Base-by-base conservation (phyloP, 2,888 invertebrate species). In the Zeuzera pyrina region DNA sequence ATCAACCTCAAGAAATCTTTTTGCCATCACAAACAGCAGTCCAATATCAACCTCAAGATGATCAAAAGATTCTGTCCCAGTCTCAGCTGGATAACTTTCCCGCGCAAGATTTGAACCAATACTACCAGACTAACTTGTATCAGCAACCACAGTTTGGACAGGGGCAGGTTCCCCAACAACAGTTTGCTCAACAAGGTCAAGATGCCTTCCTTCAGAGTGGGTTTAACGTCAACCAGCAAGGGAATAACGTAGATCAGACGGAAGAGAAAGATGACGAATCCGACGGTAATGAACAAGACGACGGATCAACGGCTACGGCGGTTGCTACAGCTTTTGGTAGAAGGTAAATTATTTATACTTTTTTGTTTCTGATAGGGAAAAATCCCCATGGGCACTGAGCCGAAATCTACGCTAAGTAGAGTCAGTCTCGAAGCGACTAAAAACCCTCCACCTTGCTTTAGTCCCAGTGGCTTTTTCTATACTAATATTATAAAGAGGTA, bases 301-400 rank as follows among this genome's bases (percentile, higher is more conserved):
- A 57, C 25, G 61, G 53, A n/a, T 47, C 51, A 27, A 68, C 48
- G 14, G 74, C 66, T 0, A 71, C 70, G 2, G 77, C 83, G 1
- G 72, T 79, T 1, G 79, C 83, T 2, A 79, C 78, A 19, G 77
- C 77, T 36, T 81, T 79, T 47, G 83, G 79, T 6, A 36, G 74
- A 49, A 78, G 81, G 81, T 79, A 35, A 61, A 68, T 60, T 14
- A 19, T 6, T 6, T 8, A 19, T 6, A 19, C n/a, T n/a, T n/a
- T n/a, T n/a, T n/a, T n/a, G n/a, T n/a, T n/a, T n/a, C n/a, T n/a
- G n/a, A n/a, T n/a, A n/a, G n/a, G n/a, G n/a, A n/a, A n/a, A n/a
- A n/a, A n/a, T n/a, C n/a, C n/a, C n/a, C n/a, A n/a, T n/a, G n/a
- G n/a, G n/a, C n/a, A n/a, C n/a, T n/a, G n/a, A n/a, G n/a, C n/a